These are phyloP conservation scores for Latrodectus hesperus DNA, from an alignment of 2,888 invertebrate genomes.

Conservation along the genomic window DNA sequence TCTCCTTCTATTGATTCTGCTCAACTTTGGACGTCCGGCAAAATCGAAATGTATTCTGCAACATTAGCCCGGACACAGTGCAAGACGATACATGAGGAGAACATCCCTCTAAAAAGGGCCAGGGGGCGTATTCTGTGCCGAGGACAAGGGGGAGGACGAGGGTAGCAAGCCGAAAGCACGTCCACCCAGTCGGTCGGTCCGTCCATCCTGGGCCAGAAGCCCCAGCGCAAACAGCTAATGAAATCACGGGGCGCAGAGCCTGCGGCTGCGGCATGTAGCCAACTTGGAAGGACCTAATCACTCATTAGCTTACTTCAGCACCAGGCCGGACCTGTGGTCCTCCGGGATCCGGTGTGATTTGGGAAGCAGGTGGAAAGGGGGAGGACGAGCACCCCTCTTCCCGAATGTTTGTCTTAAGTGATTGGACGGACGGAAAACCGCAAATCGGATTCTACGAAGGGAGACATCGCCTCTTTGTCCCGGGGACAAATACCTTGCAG, in stretches of 20 bases:
- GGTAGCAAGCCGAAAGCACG: constrained; percentile 27
- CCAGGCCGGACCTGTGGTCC: constrained; percentile 46
- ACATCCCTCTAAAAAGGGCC: constrained; percentile 10
- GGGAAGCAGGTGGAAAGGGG: constrained; percentile 21
- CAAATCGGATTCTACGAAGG: constrained; percentile 62
- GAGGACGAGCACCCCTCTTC: constrained; percentile 4
- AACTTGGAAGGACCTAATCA: constrained; percentile 65
- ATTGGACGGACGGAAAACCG: constrained; percentile 65
- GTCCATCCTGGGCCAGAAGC: neutral
- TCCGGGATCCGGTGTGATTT: constrained; percentile 46
- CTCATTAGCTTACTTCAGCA: constrained; percentile 67
- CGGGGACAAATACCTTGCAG: constrained; percentile 27
- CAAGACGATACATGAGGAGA: constrained; percentile 34
- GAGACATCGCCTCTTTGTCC: constrained; percentile 40
- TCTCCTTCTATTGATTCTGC: no score
- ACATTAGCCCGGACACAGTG: no score
- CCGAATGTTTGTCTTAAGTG: constrained; percentile 65
- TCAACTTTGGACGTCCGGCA: no score
- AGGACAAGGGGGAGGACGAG: neutral
- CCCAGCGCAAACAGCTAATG: constrained; percentile 56
- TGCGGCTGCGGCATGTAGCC: constrained; percentile 43
- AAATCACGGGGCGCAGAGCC: constrained; percentile 62
- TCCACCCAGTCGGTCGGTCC: constrained; percentile 16
- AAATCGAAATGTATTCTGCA: no score
- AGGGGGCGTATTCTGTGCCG: constrained; percentile 16